Evolutionary conservation across 2,888 invertebrate species (phyloP).

Genomic region (Nowickia ferox): DNA sequence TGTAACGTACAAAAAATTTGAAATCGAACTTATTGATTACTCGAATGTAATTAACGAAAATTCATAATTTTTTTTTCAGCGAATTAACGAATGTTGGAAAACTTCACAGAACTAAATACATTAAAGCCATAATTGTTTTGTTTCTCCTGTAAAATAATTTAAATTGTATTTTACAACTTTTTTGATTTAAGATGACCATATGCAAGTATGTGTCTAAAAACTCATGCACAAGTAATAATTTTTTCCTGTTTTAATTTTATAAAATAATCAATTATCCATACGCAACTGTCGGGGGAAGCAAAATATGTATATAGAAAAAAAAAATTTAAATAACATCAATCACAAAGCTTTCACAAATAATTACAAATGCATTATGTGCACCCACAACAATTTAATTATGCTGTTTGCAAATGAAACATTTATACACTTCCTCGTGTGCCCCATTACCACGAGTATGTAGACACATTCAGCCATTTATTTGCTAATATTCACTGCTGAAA

Average conservation of each 20-base stretch:
- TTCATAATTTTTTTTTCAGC: no score
- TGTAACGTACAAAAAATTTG: no score
- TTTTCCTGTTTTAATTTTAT: neutral
- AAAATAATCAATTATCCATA: constrained; percentile 1
- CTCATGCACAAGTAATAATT: neutral
- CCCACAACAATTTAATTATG: constrained; percentile 69
- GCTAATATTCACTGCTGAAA: constrained; percentile 34
- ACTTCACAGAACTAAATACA: no score
- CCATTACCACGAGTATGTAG: neutral
- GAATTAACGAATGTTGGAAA: no score
- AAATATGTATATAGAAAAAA: neutral
- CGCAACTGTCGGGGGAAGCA: neutral
- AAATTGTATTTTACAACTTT: no score
- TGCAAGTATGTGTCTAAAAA: neutral
- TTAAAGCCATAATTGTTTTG: no score
- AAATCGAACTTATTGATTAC: no score
- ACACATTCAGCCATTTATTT: neutral
- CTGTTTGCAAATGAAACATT: constrained; percentile 58
- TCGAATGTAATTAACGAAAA: no score
- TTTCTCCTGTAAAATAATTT: no score
- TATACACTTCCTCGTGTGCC: neutral
- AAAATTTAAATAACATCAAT: constrained; percentile 58
- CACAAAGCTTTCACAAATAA: constrained; percentile 66
- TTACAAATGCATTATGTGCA: constrained; percentile 68
- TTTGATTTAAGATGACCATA: neutral